These are phyloP conservation scores for Aphis gossypii DNA, from an alignment of 1,140 invertebrate species.

Conservation along the genomic window DNA sequence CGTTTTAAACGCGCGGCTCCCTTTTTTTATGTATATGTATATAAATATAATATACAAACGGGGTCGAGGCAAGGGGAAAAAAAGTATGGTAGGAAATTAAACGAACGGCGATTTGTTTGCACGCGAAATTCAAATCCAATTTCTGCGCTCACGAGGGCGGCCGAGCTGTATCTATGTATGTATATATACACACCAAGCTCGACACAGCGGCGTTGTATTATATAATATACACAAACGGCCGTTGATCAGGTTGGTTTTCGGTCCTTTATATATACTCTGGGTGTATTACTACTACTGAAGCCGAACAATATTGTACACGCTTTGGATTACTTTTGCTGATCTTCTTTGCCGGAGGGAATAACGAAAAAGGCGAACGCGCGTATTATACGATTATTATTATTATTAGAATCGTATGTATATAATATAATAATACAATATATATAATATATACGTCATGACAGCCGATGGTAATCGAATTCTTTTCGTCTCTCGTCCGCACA, in stretches of 20 bases:
- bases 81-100: slow-evolving; percentile 34
- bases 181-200: background rate
- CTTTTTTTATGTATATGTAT: background rate
- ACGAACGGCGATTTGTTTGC: slow-evolving; percentile 56
- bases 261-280: background rate
- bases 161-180: background rate
- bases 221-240: slow-evolving; percentile 10
- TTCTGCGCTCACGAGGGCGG: slow-evolving; percentile 10
- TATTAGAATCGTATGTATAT: background rate
- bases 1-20: slow-evolving; percentile 23
- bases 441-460: background rate
- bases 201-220: background rate
- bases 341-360: slow-evolving; percentile 14
- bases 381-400: slow-evolving; percentile 5
- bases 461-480: slow-evolving; percentile 16
- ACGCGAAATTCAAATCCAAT: slow-evolving; percentile 57
- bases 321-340: background rate
- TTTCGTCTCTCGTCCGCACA: background rate
- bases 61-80: background rate
- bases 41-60: background rate
- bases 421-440: background rate
- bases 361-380: background rate
- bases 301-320: background rate
- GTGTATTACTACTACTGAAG: background rate
- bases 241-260: slow-evolving; percentile 54